Base-by-base conservation (phyloP, 2,113 vertebrate genomes). In the Ranitomeya variabilis region DNA sequence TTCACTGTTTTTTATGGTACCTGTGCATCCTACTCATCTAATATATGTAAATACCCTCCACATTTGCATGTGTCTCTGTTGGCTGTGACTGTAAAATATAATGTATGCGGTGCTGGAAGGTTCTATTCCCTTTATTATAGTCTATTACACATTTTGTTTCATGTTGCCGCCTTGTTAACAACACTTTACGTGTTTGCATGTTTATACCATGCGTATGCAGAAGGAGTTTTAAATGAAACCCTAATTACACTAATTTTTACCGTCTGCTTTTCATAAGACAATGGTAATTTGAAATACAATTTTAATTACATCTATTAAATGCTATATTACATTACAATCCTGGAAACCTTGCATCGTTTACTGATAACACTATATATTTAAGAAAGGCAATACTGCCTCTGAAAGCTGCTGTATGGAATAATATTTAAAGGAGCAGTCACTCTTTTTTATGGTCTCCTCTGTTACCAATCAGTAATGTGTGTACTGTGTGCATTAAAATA, bases 281-380 rank as follows among this genome's bases (percentile, higher is more conserved):
- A 76, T 76, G 52, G 73, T 76, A 51, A 76, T 76, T 76, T 76
- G 9, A 76, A 52, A 21, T 76, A 18, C 45, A 51, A 16, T 76
- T 76, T 76, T 76, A 76, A 76, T 76, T 76, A 76, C 45, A 76
- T 51, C 45, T 76, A 76, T 76, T 76, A 76, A 76, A 76, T 76
- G 31, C 8, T 76, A 51, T 51, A 76, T 76, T 76, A 45, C 31
- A 74, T 74, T 37, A 21, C 37, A 76, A 14, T 76, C 73, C 73
- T 76, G 73, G 73, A 76, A 76, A 76, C 45, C 45, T 74, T 45
- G 45, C 14, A 74, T 31, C 71, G 19, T 76, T 52, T 4, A 18
- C 18, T 45, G 31, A 76, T 51, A 74, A 74, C 73, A 76, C 73
- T 21, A 76, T 45, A 37, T 37, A 45, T 52, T 76, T 51, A 52